Conservation (phyloP, 2,888 invertebrate genomes). For the Machimus atricapillus region DNA sequence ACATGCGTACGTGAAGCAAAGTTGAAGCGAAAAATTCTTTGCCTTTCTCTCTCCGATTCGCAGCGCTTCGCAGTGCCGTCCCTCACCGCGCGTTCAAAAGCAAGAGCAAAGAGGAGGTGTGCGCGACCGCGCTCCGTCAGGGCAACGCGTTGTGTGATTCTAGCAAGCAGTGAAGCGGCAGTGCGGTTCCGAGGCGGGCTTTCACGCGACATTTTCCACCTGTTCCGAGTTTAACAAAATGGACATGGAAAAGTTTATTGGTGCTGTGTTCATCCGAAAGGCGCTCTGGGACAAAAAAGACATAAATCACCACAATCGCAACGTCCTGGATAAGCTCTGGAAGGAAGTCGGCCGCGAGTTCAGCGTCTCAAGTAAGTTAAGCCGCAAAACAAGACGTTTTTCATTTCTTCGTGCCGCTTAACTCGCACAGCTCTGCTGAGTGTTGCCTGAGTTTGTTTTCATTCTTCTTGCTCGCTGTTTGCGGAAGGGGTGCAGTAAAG, state of each 20-base stretch:
- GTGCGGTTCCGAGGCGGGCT: neutral
- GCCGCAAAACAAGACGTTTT: neutral
- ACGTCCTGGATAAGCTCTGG: conserved; percentile 20
- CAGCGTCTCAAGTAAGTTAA: neutral
- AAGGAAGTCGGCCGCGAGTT: conserved; percentile 18
- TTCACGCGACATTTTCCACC: neutral
- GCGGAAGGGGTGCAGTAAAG: neutral
- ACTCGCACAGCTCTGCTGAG: neutral
- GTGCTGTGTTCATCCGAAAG: neutral
- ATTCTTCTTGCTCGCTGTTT: neutral
- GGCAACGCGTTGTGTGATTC: neutral
- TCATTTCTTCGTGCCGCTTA: neutral
- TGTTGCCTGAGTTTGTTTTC: neutral
- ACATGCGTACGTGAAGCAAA: neutral
- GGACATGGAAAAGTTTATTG: conserved; percentile 11
- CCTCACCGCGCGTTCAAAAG: neutral
- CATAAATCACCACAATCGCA: conserved; percentile 15
- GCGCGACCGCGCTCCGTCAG: neutral
- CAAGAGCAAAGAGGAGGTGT: neutral
- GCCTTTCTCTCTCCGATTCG: neutral
- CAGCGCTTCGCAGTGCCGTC: neutral
- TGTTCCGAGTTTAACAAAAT: neutral
- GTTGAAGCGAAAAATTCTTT: neutral
- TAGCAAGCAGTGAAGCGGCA: conserved; percentile 1
- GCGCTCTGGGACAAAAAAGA: conserved; percentile 1